phyloP scores from a whole-genome alignment of 1,140 invertebrate genomes.

The Condylostylus longicornis region DNA sequence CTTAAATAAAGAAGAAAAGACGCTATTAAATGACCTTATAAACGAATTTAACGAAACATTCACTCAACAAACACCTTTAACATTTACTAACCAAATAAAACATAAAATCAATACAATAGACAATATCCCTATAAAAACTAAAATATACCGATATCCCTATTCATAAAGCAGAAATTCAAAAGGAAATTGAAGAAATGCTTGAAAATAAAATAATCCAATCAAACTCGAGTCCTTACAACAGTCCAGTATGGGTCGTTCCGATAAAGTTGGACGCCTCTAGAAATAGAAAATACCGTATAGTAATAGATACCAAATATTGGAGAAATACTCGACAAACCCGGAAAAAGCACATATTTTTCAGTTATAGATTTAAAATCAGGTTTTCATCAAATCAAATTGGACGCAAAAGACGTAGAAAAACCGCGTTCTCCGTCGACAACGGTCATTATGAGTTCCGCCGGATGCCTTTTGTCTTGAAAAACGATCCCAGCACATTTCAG shows the following conservation, averaged over 20 bases:
- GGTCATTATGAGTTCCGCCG: slow-evolving; percentile 29
- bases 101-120: slow-evolving; percentile 17
- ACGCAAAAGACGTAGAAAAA: slow-evolving; percentile 22
- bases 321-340: slow-evolving; percentile 29
- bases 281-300: slow-evolving; percentile 19
- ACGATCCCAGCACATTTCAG: slow-evolving; percentile 32
- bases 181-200: slow-evolving; percentile 21
- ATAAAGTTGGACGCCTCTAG: slow-evolving; percentile 14
- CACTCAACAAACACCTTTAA: slow-evolving; percentile 11
- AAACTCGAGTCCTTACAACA: slow-evolving; percentile 12
- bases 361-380: slow-evolving; percentile 34
- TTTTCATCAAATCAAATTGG: slow-evolving; percentile 33
- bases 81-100: slow-evolving; percentile 12
- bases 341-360: slow-evolving; percentile 27
- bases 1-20: background rate
- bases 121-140: slow-evolving; percentile 12
- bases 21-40: background rate
- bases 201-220: slow-evolving; percentile 14
- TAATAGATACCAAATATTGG: slow-evolving; percentile 33
- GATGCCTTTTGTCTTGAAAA: slow-evolving; percentile 32
- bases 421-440: slow-evolving; percentile 25
- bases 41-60: slow-evolving; percentile 2
- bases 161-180: slow-evolving; percentile 16
- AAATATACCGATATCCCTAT: slow-evolving; percentile 23
- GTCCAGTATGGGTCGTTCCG: slow-evolving; percentile 15